phyloP scores from a whole-genome alignment of 2,797 vertebrate species.

The Chelon labrosus region DNA sequence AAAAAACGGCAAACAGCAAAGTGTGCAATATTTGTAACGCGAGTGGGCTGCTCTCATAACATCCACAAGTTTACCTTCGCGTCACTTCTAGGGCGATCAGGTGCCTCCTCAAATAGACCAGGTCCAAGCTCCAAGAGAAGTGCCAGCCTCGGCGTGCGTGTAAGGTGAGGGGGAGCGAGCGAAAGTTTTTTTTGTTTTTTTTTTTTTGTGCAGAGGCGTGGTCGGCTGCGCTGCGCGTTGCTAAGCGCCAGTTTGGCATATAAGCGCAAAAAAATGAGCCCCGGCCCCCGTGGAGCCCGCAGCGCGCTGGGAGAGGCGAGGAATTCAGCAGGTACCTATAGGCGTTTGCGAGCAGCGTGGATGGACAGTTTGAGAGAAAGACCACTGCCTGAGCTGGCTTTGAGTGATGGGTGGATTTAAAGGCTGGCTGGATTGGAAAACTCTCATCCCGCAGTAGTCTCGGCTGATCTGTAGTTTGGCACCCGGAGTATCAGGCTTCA shows the following conservation, averaged over 20 bases:
- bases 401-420: slow-evolving; percentile 63
- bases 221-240: slow-evolving; percentile 52
- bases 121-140: slow-evolving; percentile 10
- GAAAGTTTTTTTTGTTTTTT: too few species aligned
- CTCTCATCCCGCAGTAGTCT: slow-evolving; percentile 22
- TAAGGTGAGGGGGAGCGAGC: background rate
- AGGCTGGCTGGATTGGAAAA: slow-evolving; percentile 18
- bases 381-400: slow-evolving; percentile 13
- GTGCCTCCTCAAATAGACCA: slow-evolving; percentile 56
- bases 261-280: slow-evolving; percentile 67
- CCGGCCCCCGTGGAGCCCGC: slow-evolving; percentile 42
- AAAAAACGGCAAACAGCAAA: slow-evolving; percentile 9
- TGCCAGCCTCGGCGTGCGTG: background rate
- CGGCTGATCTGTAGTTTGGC: background rate
- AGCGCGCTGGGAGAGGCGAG: slow-evolving; percentile 52
- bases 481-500: slow-evolving; percentile 39
- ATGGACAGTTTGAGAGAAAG: slow-evolving; percentile 31
- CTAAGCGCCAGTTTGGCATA: slow-evolving; percentile 76
- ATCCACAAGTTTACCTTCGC: slow-evolving; percentile 54
- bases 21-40: slow-evolving; percentile 24
- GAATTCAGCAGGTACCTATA: slow-evolving; percentile 73
- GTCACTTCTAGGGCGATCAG: slow-evolving; percentile 56
- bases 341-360: slow-evolving; percentile 32
- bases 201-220: slow-evolving; percentile 62
- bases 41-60: slow-evolving; percentile 46